phyloP scores from a whole-genome alignment of 64 coral and sea anemone species.

The Actinia tenebrosa region DNA sequence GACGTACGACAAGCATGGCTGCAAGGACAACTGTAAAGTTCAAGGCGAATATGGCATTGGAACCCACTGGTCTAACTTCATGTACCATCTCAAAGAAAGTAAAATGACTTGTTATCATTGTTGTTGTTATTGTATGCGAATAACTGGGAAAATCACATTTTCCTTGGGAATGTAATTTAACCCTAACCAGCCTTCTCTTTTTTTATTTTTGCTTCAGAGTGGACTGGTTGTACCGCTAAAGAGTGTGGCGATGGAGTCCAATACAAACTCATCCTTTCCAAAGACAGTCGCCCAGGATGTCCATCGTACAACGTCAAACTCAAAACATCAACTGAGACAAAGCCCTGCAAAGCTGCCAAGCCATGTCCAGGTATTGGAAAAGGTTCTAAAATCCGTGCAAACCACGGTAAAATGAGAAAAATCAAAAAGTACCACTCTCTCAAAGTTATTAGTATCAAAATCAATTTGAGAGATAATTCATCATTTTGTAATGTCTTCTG shows the following conservation, averaged over 20 bases:
- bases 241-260: constrained; percentile 3
- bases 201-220: not conserved
- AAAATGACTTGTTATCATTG: not conserved
- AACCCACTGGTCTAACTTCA: not conserved
- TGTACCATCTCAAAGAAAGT: not conserved
- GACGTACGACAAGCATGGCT: constrained; percentile 3
- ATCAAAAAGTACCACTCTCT: no score
- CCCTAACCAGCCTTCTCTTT: no score
- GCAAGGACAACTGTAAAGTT: not conserved
- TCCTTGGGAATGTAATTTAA: no score
- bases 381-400: no score
- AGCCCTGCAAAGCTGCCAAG: not conserved
- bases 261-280: not conserved
- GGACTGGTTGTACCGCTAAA: constrained; percentile 5
- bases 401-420: no score
- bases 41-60: not conserved
- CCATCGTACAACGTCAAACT: constrained; percentile 7
- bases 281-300: not conserved
- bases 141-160: no score
- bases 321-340: not conserved
- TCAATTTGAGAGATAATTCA: no score
- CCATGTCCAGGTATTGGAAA: constrained; percentile 12
- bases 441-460: no score
- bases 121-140: no score
- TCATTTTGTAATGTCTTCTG: no score